phyloP scores from a whole-genome alignment of 1,140 invertebrate genomes.

The Caenorhabditis inopinata region DNA sequence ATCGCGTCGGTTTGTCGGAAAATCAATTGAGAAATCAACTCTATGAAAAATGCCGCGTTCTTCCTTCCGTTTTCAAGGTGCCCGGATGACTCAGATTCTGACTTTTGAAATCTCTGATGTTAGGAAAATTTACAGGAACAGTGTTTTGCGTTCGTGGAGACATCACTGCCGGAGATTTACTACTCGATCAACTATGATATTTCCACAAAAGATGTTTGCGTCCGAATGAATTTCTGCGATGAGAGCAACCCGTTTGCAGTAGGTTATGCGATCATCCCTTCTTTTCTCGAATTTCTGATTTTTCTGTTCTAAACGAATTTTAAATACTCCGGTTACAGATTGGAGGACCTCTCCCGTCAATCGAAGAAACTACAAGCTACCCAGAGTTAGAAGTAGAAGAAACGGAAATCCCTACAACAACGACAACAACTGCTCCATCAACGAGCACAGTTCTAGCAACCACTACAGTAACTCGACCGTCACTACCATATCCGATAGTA shows the following conservation, averaged over 20 bases:
- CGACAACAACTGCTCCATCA: neutral
- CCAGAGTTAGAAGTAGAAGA: neutral
- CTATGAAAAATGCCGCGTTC: slow-evolving; percentile 45
- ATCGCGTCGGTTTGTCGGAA: slow-evolving; percentile 51
- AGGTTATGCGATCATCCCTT: too few species aligned
- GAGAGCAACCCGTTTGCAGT: slow-evolving; percentile 45
- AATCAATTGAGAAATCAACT: slow-evolving; percentile 45
- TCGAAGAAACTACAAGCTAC: neutral
- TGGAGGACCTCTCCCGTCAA: neutral
- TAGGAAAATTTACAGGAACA: slow-evolving; percentile 44
- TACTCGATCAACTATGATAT: slow-evolving; percentile 51
- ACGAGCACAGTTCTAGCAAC: neutral
- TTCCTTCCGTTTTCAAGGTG: slow-evolving; percentile 49
- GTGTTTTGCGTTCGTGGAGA: slow-evolving; percentile 50
- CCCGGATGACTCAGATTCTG: neutral
- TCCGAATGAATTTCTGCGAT: slow-evolving; percentile 51
- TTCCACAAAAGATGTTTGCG: slow-evolving; percentile 48
- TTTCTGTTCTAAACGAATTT: too few species aligned
- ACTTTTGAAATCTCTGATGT: neutral
- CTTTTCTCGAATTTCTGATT: too few species aligned
- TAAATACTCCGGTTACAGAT: too few species aligned
- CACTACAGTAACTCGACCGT: neutral
- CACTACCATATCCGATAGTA: neutral
- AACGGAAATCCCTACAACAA: slow-evolving; percentile 4
- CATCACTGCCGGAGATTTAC: slow-evolving; percentile 52